phyloP scores from a whole-genome alignment of 2,888 invertebrate species.

The Eupithecia centaureata region DNA sequence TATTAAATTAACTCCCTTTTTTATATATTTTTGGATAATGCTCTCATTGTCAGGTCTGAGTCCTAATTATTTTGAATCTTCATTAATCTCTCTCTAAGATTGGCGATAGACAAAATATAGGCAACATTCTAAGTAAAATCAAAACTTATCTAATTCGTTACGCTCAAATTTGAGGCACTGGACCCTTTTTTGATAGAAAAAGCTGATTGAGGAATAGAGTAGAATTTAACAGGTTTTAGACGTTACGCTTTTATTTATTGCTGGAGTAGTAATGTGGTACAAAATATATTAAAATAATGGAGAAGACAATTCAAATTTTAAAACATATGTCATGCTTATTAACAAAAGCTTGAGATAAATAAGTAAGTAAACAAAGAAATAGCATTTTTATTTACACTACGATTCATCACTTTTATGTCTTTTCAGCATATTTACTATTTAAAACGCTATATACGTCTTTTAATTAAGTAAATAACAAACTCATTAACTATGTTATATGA shows the following conservation, averaged over 20 bases:
- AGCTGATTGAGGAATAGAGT: not conserved
- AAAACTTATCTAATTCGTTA: conserved; percentile 72
- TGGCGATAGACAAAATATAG: not conserved
- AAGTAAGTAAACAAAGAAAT: conserved; percentile 5
- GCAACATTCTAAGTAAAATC: not conserved
- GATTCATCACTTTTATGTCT: conserved; percentile 43
- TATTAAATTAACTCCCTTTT: not conserved
- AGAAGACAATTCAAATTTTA: not conserved
- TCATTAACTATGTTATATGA: not conserved
- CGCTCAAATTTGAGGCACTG: conserved; percentile 70
- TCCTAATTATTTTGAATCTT: not conserved
- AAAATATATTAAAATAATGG: not conserved
- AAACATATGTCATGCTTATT: not conserved
- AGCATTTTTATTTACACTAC: conserved; percentile 33
- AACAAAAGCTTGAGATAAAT: conserved; percentile 4
- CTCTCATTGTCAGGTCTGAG: not conserved
- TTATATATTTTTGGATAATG: not conserved
- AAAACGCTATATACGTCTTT: not conserved
- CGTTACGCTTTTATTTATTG: not conserved
- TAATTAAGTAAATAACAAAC: not conserved
- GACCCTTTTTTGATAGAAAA: conserved; percentile 60
- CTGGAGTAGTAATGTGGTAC: not conserved
- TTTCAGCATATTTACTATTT: conserved; percentile 14
- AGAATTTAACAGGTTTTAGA: not conserved
- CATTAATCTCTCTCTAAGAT: not conserved